Percentiles rank a stretch among this genome's conserved stretches.
These are phyloP conservation scores for Eospalax fontanierii DNA, from an alignment of 2,797 vertebrate species.

Conservation along the genomic window DNA sequence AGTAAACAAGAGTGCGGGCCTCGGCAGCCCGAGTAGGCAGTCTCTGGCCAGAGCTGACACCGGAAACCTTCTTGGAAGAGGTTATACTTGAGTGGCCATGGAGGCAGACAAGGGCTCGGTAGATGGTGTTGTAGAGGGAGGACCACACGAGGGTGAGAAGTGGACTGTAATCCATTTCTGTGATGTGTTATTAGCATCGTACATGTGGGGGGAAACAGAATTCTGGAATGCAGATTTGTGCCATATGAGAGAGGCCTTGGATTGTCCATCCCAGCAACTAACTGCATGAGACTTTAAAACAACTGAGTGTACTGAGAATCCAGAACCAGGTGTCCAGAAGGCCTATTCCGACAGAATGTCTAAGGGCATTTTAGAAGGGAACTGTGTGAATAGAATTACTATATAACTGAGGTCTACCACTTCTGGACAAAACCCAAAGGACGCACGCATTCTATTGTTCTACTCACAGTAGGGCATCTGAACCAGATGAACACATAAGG, in stretches of 20 bases:
- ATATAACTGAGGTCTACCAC: background rate
- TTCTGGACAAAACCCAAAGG: background rate
- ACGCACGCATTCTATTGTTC: background rate
- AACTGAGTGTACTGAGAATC: too few relatives aligned
- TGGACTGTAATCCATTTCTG: background rate
- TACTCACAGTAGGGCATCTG: background rate
- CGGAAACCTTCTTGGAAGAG: background rate
- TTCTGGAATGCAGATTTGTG: background rate
- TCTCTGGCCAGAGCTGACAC: background rate
- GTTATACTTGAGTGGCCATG: background rate
- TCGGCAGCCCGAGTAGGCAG: background rate
- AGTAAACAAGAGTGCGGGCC: background rate
- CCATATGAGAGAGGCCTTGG: background rate
- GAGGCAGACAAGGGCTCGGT: background rate
- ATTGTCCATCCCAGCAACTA: accelerated
- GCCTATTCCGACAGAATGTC: background rate
- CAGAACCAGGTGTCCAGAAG: background rate
- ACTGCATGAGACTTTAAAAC: accelerated
- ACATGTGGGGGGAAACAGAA: accelerated
- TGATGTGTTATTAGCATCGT: background rate
- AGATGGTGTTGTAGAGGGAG: background rate
- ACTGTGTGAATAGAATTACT: background rate
- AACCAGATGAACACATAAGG: background rate
- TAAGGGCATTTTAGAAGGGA: background rate
- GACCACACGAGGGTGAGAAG: too few relatives aligned